Percentiles rank a stretch among this genome's conserved stretches.
phyloP scores from a whole-genome alignment of 2,113 vertebrate species.

The Sturnus vulgaris region DNA sequence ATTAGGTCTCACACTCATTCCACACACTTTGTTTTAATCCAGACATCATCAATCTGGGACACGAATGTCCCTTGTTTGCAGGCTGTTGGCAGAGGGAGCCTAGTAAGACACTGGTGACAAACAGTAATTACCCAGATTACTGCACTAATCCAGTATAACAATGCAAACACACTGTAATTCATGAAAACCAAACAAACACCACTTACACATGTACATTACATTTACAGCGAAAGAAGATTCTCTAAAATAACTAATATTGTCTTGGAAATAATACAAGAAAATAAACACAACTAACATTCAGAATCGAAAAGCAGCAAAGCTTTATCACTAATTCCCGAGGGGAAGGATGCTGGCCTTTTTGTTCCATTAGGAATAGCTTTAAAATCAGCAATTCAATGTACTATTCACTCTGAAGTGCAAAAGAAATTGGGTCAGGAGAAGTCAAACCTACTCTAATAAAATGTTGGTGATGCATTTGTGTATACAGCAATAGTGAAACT shows the following conservation, averaged over 20 bases:
- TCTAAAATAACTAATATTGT: neutral
- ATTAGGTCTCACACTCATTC: neutral
- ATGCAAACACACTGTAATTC: neutral
- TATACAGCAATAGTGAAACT: neutral
- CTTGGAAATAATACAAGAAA: neutral
- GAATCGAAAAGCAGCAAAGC: neutral
- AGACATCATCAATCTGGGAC: neutral
- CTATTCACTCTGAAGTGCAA: neutral
- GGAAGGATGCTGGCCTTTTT: neutral
- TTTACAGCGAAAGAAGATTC: neutral
- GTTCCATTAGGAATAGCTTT: neutral
- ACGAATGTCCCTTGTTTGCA: neutral
- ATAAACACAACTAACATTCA: neutral
- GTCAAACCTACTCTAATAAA: neutral
- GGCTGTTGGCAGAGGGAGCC: neutral
- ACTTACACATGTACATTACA: neutral
- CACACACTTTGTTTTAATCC: neutral
- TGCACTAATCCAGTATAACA: neutral
- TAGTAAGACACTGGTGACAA: neutral
- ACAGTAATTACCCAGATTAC: conserved; percentile 19
- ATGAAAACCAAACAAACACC: neutral
- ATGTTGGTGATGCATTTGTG: neutral
- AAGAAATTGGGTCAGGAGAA: neutral
- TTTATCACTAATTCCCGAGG: neutral
- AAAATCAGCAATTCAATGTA: neutral